Evolutionary conservation across 2,797 vertebrate genomes (phyloP).

Genomic region (Myripristis murdjan): DNA sequence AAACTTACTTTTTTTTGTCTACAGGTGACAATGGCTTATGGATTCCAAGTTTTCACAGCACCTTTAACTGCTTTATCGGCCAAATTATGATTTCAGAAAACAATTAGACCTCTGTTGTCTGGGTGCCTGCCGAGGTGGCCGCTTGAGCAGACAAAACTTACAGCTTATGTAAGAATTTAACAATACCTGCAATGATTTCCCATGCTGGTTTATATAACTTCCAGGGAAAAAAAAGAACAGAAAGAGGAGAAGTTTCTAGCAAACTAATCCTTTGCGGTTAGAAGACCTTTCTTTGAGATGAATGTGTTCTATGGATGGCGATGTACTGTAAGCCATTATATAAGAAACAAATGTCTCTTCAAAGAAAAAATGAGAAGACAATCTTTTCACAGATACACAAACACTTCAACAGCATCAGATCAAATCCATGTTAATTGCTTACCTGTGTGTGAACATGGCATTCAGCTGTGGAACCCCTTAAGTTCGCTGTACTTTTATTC

Average conservation of each 20-base stretch:
- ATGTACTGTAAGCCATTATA: too few relatives aligned
- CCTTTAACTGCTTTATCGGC: slow-evolving; percentile 32
- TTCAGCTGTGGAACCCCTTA: not conserved
- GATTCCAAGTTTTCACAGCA: slow-evolving; percentile 34
- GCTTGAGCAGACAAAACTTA: slow-evolving; percentile 15
- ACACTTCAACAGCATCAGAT: too few relatives aligned
- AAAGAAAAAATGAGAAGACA: too few relatives aligned
- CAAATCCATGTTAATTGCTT: not conserved
- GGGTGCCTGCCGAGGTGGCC: slow-evolving; percentile 2
- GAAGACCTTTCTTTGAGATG: too few relatives aligned
- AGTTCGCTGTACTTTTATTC: not conserved
- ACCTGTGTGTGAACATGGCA: not conserved
- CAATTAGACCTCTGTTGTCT: slow-evolving; percentile 15
- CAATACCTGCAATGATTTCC: slow-evolving; percentile 6
- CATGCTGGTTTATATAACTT: not conserved
- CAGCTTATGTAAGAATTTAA: not conserved
- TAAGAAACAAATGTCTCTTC: too few relatives aligned
- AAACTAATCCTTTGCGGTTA: too few relatives aligned
- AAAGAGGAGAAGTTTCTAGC: too few relatives aligned
- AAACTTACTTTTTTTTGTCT: slow-evolving; percentile 48
- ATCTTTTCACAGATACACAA: too few relatives aligned
- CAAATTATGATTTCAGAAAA: slow-evolving; percentile 25
- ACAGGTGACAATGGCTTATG: slow-evolving; percentile 30
- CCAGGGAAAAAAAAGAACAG: too few relatives aligned
- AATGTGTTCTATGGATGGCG: too few relatives aligned